Percentiles rank a stretch among this genome's conserved stretches.
Conservation (phyloP, 1,140 invertebrate genomes). For the Drosophila fuyamai region DNA sequence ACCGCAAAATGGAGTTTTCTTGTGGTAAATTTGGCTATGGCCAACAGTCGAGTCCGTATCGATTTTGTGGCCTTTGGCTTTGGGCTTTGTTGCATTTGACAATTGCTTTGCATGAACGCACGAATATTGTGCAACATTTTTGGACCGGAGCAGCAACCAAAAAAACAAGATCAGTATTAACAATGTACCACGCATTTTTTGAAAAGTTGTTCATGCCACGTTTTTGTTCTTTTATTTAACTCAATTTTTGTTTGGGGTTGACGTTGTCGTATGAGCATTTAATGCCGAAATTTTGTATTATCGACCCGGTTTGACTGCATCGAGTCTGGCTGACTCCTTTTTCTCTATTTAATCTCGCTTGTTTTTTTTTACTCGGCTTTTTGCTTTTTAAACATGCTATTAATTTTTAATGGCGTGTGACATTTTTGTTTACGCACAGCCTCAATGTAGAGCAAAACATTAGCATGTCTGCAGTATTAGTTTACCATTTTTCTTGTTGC, state of each 20-base stretch:
- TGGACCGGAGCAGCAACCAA: conserved; percentile 22
- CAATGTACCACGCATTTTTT: conserved; percentile 71
- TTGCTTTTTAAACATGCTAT: conserved; percentile 65
- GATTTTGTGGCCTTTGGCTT: conserved; percentile 67
- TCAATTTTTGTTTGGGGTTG: conserved; percentile 42
- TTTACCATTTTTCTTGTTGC: conserved; percentile 63
- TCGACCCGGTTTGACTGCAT: conserved; percentile 72
- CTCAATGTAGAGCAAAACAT: conserved; percentile 75
- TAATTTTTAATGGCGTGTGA: conserved; percentile 75
- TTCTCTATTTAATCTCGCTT: conserved; percentile 41
- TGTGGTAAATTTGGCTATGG: conserved; percentile 16
- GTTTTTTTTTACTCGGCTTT: conserved; percentile 17
- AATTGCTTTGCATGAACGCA: conserved; percentile 74
- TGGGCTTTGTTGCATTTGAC: conserved; percentile 65
- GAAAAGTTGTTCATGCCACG: conserved; percentile 63
- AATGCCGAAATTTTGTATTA: conserved; percentile 55
- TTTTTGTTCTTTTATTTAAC: conserved; percentile 65
- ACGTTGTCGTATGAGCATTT: conserved; percentile 39
- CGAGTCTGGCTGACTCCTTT: conserved; percentile 55
- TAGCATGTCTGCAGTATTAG: conserved; percentile 65
- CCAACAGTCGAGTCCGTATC: conserved; percentile 53
- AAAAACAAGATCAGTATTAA: conserved; percentile 35
- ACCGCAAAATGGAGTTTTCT: conserved; percentile 33
- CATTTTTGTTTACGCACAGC: conserved; percentile 71
- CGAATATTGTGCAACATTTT: conserved; percentile 62